phyloP scores from a whole-genome alignment of 2,888 invertebrate species.

The Hemistola chrysoprasaria region DNA sequence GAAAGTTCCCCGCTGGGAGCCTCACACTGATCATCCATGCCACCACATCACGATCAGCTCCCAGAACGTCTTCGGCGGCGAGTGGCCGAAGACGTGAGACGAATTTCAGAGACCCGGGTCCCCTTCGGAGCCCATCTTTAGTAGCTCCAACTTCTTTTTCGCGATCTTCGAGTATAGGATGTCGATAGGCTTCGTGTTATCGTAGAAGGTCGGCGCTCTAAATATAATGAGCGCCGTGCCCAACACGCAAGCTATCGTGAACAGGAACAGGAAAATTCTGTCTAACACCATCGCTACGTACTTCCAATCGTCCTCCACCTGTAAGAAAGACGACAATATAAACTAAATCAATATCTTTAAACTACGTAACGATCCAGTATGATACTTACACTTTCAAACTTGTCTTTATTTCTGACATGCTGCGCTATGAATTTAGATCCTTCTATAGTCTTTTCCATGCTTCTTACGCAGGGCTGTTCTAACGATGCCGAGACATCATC shows the following conservation, averaged over 20 bases:
- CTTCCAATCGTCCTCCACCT: slow-evolving; percentile 99
- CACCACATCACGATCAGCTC: slow-evolving; percentile 82
- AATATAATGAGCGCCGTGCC: slow-evolving; percentile 95
- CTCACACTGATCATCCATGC: slow-evolving; percentile 78
- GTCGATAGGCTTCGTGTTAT: slow-evolving; percentile 94
- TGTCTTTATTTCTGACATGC: slow-evolving; percentile 96
- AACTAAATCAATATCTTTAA: slow-evolving; percentile 3
- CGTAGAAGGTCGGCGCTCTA: slow-evolving; percentile 95
- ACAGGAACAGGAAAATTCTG: slow-evolving; percentile 97
- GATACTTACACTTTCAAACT: slow-evolving; percentile 94
- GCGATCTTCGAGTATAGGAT: slow-evolving; percentile 95
- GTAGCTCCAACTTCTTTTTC: slow-evolving; percentile 93
- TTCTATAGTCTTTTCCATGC: slow-evolving; percentile 95
- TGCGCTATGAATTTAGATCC: slow-evolving; percentile 97
- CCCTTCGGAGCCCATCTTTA: slow-evolving; percentile 91
- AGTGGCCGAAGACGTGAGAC: slow-evolving; percentile 86
- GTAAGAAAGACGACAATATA: slow-evolving; percentile 29
- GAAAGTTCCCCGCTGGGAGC: slow-evolving; percentile 64
- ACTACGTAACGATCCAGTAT: background rate
- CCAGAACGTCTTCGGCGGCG: slow-evolving; percentile 85
- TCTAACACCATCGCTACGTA: slow-evolving; percentile 98
- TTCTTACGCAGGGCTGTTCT: slow-evolving; percentile 90
- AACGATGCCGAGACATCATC: slow-evolving; percentile 89
- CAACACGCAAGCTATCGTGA: slow-evolving; percentile 95
- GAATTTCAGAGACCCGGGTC: slow-evolving; percentile 86